Percentiles rank a stretch among this genome's conserved stretches.
These are phyloP conservation scores for Cephalophus harveyi DNA, from an alignment of 2,113 vertebrate species.

Conservation along the genomic window DNA sequence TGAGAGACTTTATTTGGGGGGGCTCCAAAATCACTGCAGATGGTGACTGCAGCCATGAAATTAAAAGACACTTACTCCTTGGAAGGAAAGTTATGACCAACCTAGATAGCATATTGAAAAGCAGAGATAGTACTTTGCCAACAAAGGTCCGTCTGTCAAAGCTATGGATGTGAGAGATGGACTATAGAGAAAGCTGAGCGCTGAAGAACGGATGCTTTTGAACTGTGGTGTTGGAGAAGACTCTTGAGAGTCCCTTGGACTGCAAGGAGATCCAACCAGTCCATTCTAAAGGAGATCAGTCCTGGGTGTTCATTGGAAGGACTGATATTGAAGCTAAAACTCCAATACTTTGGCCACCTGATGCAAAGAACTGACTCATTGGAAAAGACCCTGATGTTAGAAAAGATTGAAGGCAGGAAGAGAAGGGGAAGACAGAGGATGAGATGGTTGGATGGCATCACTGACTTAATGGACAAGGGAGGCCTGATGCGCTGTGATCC, in stretches of 20 bases:
- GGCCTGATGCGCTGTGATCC: no score
- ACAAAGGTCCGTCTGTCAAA: neutral
- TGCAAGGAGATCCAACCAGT: neutral
- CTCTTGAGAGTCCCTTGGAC: neutral
- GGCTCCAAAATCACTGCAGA: neutral
- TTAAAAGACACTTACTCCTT: rapidly evolving
- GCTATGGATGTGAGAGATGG: neutral
- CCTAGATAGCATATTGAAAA: neutral
- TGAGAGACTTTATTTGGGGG: neutral
- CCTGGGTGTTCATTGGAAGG: no score
- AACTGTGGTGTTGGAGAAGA: neutral
- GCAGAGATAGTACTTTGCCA: neutral
- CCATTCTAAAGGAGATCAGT: no score
- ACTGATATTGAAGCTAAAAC: no score
- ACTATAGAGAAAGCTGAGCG: neutral
- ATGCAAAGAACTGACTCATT: no score
- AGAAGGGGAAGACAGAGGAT: no score
- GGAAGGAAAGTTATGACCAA: neutral
- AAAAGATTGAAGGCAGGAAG: no score
- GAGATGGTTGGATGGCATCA: no score
- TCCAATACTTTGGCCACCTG: no score
- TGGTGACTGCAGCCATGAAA: neutral
- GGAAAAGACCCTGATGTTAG: no score
- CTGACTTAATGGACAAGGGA: no score
- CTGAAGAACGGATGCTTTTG: neutral